Conservation (phyloP, 2,797 vertebrate genomes). For the Lepilemur ruficaudatus region DNA sequence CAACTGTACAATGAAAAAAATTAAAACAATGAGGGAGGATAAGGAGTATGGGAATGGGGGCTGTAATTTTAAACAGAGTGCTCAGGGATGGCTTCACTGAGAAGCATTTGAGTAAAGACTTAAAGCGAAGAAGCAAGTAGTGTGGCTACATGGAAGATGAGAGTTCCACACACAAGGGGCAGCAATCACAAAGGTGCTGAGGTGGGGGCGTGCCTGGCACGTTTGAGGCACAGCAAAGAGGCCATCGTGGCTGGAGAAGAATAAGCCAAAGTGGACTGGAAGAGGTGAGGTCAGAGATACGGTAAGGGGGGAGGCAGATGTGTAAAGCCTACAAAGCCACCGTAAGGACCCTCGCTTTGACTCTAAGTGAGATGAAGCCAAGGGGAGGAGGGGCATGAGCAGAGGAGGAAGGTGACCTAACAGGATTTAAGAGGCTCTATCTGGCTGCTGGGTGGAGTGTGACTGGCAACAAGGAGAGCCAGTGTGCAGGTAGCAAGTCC, state of each 20-base stretch:
- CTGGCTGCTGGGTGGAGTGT: background rate
- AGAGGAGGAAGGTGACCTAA: background rate
- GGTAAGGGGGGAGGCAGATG: background rate
- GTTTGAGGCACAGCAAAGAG: background rate
- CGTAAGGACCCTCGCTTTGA: background rate
- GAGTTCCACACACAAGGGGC: background rate
- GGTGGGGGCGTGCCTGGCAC: background rate
- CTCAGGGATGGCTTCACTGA: background rate
- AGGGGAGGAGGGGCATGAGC: background rate
- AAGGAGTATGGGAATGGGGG: background rate
- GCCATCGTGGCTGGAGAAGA: background rate
- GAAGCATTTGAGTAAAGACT: conserved; percentile 19
- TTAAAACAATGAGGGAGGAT: background rate
- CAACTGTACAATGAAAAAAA: background rate
- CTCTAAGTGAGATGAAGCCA: background rate
- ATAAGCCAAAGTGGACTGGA: background rate
- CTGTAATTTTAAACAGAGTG: background rate
- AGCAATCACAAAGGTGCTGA: background rate
- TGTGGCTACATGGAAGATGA: background rate
- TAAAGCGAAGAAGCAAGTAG: background rate
- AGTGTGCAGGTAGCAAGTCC: background rate
- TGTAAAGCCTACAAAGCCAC: background rate
- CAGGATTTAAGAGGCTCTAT: background rate
- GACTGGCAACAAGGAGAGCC: background rate
- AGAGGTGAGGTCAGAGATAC: background rate